Conservation (phyloP, 2,888 invertebrate species). For the Parapristionchus giblindavisi region DNA sequence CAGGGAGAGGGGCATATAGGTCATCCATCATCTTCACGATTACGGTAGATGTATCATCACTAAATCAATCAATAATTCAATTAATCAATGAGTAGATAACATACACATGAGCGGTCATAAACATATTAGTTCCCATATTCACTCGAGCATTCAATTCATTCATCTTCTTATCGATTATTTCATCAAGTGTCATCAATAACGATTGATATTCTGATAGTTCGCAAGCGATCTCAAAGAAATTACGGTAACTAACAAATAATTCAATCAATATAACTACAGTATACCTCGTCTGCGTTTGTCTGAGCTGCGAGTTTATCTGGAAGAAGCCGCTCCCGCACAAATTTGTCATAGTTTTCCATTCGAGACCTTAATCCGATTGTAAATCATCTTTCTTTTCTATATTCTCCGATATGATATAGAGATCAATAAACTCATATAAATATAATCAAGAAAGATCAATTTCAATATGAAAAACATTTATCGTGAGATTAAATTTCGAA, state of each 20-base stretch:
- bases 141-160: slow-evolving; percentile 30
- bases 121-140: slow-evolving; percentile 38
- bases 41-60: slow-evolving; percentile 74
- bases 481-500: neutral
- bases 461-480: neutral
- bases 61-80: neutral
- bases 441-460: no score
- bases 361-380: no score
- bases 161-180: slow-evolving; percentile 16
- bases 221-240: slow-evolving; percentile 21
- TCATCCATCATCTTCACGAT: slow-evolving; percentile 82
- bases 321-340: slow-evolving; percentile 10
- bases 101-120: slow-evolving; percentile 34
- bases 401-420: no score
- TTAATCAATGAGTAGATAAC: neutral
- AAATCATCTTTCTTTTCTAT: no score
- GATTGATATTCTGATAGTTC: slow-evolving; percentile 45
- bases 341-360: slow-evolving; percentile 32
- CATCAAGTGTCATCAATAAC: slow-evolving; percentile 39
- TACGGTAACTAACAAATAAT: neutral
- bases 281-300: slow-evolving; percentile 12
- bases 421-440: no score
- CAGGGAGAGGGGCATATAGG: slow-evolving; percentile 80
- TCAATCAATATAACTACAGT: neutral
- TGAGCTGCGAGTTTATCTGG: slow-evolving; percentile 21